Conservation (phyloP, 2,888 invertebrate species). For the Leptinotarsa haldemani region DNA sequence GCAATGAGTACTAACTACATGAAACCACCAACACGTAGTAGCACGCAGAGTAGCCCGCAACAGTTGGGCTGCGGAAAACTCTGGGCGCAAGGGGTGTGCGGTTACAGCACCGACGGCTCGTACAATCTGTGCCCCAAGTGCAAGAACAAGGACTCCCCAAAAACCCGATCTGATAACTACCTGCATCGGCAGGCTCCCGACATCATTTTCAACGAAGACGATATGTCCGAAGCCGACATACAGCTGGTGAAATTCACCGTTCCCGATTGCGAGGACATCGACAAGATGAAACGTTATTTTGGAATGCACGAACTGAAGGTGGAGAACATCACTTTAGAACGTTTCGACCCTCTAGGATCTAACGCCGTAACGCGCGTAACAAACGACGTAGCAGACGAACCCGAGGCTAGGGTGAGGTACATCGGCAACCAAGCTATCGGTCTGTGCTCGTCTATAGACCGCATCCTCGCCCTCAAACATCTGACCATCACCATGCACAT, state of each 20-base stretch:
- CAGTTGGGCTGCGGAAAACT: slow-evolving; percentile 70
- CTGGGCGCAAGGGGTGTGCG: slow-evolving; percentile 68
- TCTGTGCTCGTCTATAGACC: slow-evolving; percentile 66
- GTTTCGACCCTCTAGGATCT: slow-evolving; percentile 70
- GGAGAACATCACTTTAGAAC: slow-evolving; percentile 65
- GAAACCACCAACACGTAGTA: slow-evolving; percentile 63
- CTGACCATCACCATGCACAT: slow-evolving; percentile 69
- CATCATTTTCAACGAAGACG: slow-evolving; percentile 62
- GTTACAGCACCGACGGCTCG: slow-evolving; percentile 62
- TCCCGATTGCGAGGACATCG: slow-evolving; percentile 57
- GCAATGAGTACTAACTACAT: slow-evolving; percentile 64
- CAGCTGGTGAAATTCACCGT: slow-evolving; percentile 55
- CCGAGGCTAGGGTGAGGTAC: slow-evolving; percentile 28
- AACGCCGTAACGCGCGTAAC: slow-evolving; percentile 64
- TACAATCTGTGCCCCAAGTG: slow-evolving; percentile 69
- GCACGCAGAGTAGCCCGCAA: slow-evolving; percentile 66
- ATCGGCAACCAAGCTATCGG: slow-evolving; percentile 68
- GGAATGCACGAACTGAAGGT: slow-evolving; percentile 61
- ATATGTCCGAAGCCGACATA: slow-evolving; percentile 60
- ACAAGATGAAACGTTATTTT: slow-evolving; percentile 59
- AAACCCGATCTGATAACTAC: slow-evolving; percentile 46
- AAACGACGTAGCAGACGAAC: slow-evolving; percentile 52
- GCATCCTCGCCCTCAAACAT: slow-evolving; percentile 68
- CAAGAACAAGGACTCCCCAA: slow-evolving; percentile 64
- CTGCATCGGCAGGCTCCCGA: slow-evolving; percentile 61